Conservation (phyloP, 2,888 invertebrate genomes). For the Chymomyza amoena region DNA sequence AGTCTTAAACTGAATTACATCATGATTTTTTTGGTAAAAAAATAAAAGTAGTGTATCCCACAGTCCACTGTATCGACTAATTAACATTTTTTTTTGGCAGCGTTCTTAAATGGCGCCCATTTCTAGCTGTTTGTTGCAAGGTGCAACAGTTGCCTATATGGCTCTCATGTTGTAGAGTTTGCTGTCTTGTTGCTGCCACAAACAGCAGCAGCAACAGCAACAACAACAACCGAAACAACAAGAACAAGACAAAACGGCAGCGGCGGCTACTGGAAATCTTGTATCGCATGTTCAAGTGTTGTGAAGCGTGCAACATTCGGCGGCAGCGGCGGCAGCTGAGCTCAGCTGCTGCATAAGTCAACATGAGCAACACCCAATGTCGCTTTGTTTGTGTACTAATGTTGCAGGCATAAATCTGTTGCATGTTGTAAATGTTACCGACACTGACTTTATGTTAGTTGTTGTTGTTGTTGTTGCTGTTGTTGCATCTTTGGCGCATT, state of each 20-base stretch:
- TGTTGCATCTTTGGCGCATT: slow-evolving; percentile 61
- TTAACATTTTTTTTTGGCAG: not conserved
- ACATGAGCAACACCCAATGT: slow-evolving; percentile 58
- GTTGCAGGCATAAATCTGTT: slow-evolving; percentile 72
- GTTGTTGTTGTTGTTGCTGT: not conserved
- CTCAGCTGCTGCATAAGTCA: slow-evolving; percentile 61
- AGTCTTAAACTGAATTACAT: too few species aligned
- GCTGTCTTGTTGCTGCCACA: slow-evolving; percentile 22
- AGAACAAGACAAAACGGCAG: slow-evolving; percentile 15
- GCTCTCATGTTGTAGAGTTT: not conserved
- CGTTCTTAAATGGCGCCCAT: not conserved
- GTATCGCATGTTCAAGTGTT: slow-evolving; percentile 61
- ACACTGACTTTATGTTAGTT: not conserved
- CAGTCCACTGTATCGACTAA: too few species aligned
- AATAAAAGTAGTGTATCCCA: too few species aligned
- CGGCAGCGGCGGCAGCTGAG: slow-evolving; percentile 17
- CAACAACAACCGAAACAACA: slow-evolving; percentile 45
- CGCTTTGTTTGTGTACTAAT: slow-evolving; percentile 30
- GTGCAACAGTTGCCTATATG: slow-evolving; percentile 2
- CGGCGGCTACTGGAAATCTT: slow-evolving; percentile 28
- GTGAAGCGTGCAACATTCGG: slow-evolving; percentile 37
- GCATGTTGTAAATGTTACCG: slow-evolving; percentile 72
- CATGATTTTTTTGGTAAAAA: too few species aligned
- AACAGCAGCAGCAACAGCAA: slow-evolving; percentile 36
- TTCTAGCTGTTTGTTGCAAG: not conserved